Conservation (phyloP, 2,797 vertebrate species). For the Numenius phaeopus region DNA sequence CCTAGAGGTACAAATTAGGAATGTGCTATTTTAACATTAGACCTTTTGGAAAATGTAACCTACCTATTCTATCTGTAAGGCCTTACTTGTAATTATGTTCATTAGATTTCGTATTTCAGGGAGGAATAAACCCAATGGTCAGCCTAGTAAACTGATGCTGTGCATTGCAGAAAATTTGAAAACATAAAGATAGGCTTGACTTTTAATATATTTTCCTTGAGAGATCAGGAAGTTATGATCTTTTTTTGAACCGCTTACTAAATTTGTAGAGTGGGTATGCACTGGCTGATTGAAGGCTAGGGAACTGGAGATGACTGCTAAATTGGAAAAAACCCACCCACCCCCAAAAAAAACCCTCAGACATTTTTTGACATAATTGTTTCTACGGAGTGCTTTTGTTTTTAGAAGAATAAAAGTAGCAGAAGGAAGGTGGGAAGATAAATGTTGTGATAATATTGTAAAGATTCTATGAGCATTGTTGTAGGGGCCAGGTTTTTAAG, state of each 20-base stretch:
- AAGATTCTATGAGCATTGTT: neutral
- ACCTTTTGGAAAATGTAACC: constrained; percentile 21
- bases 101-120: neutral
- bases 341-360: fast-evolving
- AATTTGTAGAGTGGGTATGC: neutral
- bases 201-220: neutral
- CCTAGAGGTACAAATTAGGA: constrained; percentile 55
- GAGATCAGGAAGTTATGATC: neutral
- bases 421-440: neutral
- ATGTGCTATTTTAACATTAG: constrained; percentile 50
- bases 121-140: neutral
- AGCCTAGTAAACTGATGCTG: neutral
- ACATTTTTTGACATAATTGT: neutral
- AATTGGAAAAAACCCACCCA: neutral
- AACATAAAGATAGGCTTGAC: neutral
- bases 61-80: neutral
- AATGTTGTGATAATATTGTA: neutral
- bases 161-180: neutral
- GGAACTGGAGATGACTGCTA: neutral
- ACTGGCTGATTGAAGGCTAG: neutral
- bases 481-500: neutral
- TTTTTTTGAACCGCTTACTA: neutral
- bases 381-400: neutral
- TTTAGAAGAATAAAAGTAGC: neutral
- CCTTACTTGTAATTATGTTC: neutral